phyloP scores from a whole-genome alignment of 92 coral and sea anemone species.

The Parazoanthus atlanticus region DNA sequence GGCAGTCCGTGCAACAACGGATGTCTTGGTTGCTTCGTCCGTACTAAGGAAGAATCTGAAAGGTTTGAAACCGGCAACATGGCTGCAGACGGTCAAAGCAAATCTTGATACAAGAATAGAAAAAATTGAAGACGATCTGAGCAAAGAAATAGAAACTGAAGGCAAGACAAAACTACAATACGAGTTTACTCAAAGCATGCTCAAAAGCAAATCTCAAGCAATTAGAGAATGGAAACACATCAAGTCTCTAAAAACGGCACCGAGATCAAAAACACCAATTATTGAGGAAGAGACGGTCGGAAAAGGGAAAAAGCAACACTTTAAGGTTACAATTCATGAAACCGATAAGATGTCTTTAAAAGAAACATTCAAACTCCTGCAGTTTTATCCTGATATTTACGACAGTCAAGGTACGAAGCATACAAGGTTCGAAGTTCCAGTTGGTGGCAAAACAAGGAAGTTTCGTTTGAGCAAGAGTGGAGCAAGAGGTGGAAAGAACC shows the following conservation, averaged over 20 bases:
- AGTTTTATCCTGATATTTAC: constrained; percentile 32
- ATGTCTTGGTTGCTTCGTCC: constrained; percentile 44
- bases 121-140: neutral
- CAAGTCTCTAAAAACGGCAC: neutral
- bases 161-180: constrained; percentile 10
- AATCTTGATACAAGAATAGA: constrained; percentile 21
- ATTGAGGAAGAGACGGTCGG: neutral
- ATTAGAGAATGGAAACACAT: constrained; percentile 30
- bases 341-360: constrained; percentile 16
- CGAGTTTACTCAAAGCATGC: constrained; percentile 53
- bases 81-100: constrained; percentile 28
- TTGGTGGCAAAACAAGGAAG: constrained; percentile 43
- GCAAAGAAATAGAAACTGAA: neutral
- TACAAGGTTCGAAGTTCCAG: constrained; percentile 39
- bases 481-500: constrained; percentile 12
- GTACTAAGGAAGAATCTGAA: neutral
- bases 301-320: neutral
- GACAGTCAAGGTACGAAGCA: neutral
- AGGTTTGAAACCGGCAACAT: constrained; percentile 1
- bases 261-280: too few relatives aligned
- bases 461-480: constrained; percentile 26
- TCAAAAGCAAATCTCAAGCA: neutral
- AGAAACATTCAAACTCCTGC: constrained; percentile 41
- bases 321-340: constrained; percentile 21
- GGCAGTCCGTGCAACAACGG: constrained; percentile 38